These are phyloP conservation scores for Valencia hispanica DNA, from an alignment of 2,797 vertebrate species.

Conservation along the genomic window DNA sequence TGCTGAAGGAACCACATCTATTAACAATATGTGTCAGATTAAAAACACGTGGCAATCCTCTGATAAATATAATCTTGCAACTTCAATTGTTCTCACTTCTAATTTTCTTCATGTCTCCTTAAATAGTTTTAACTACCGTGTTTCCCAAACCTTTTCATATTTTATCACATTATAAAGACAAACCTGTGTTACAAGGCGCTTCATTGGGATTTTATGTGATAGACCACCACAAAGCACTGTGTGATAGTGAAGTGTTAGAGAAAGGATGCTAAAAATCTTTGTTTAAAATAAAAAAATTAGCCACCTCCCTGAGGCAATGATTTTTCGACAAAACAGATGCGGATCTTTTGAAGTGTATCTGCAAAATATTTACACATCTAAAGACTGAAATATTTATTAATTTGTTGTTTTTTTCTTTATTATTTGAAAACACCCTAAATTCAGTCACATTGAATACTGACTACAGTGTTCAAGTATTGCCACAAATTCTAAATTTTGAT, in stretches of 20 bases:
- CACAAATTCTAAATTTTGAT: neutral
- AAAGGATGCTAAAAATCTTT: neutral
- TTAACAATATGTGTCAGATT: constrained; percentile 36
- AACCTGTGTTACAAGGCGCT: neutral
- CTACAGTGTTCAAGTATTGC: neutral
- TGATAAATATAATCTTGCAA: neutral
- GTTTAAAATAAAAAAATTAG: neutral
- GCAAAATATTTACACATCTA: neutral
- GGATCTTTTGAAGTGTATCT: neutral
- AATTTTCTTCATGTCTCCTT: neutral
- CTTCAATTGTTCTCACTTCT: neutral
- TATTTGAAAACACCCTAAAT: neutral
- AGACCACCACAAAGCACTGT: neutral
- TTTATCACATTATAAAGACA: neutral
- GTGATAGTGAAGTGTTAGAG: neutral
- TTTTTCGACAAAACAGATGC: neutral
- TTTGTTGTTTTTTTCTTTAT: neutral
- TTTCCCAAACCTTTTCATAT: neutral
- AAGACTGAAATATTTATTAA: neutral
- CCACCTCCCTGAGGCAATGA: neutral
- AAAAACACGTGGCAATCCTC: constrained; percentile 12
- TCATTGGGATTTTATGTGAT: neutral
- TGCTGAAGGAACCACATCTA: constrained; percentile 11
- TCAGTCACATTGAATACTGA: neutral
- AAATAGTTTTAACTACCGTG: neutral